Percentiles rank a stretch among this genome's conserved stretches.
Conservation (phyloP, 2,888 invertebrate species). For the Trimorus sp. region DNA sequence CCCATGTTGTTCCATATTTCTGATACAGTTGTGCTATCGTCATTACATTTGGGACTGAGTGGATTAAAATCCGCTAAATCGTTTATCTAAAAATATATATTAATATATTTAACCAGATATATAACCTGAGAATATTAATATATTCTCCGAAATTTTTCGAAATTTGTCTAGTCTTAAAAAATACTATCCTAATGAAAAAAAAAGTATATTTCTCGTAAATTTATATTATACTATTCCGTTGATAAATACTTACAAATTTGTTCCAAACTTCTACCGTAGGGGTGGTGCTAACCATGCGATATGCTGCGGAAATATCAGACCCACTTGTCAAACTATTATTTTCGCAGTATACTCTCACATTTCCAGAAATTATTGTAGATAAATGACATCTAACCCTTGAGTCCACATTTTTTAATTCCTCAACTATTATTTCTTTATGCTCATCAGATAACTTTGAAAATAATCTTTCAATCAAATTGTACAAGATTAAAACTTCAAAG, state of each 20-base stretch:
- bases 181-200: too few relatives aligned
- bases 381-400: slow-evolving; percentile 60
- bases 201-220: too few relatives aligned
- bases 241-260: too few relatives aligned
- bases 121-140: too few relatives aligned
- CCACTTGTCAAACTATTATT: background rate
- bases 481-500: slow-evolving; percentile 71
- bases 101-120: too few relatives aligned
- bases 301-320: too few relatives aligned
- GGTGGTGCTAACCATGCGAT: too few relatives aligned
- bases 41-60: slow-evolving; percentile 49
- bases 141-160: too few relatives aligned
- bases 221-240: too few relatives aligned
- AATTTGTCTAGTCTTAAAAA: too few relatives aligned
- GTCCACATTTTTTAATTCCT: slow-evolving; percentile 63
- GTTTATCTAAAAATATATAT: slow-evolving; percentile 44
- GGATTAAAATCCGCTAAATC: slow-evolving; percentile 37
- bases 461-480: slow-evolving; percentile 73
- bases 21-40: slow-evolving; percentile 55
- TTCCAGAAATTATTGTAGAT: background rate
- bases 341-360: background rate
- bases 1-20: slow-evolving; percentile 72
- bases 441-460: slow-evolving; percentile 72
- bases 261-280: too few relatives aligned
- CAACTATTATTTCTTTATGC: slow-evolving; percentile 66